Evolutionary conservation across 2,888 invertebrate species (phyloP).

Genomic region (Lamellibrachia columna): DNA sequence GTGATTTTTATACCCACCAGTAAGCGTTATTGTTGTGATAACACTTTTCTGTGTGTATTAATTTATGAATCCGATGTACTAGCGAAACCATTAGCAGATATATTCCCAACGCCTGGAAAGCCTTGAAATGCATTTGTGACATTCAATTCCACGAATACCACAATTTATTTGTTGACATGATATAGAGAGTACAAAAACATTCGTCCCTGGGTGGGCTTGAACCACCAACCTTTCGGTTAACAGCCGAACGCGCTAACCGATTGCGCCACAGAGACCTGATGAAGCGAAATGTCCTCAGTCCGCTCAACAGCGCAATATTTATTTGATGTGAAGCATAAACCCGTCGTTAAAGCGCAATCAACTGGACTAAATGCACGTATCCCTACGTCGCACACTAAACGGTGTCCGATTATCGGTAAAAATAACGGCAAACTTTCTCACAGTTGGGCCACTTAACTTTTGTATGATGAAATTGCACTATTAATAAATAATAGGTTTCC

Average conservation of each 20-base stretch:
- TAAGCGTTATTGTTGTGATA: too few relatives aligned
- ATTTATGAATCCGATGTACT: too few relatives aligned
- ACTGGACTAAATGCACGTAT: neutral
- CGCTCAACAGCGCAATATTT: neutral
- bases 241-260: conserved; percentile 16
- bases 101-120: too few relatives aligned
- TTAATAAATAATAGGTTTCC: too few relatives aligned
- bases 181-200: neutral
- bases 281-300: neutral
- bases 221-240: conserved; percentile 16
- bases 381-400: neutral
- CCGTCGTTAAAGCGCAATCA: neutral
- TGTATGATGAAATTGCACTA: too few relatives aligned
- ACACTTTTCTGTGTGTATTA: too few relatives aligned
- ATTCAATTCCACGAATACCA: neutral
- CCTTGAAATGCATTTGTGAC: too few relatives aligned
- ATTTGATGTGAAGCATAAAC: neutral
- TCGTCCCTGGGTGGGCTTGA: conserved; percentile 12
- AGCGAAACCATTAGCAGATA: too few relatives aligned
- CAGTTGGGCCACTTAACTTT: too few relatives aligned
- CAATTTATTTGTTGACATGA: neutral
- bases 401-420: neutral
- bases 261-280: neutral
- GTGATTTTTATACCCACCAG: too few relatives aligned
- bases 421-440: neutral